These are phyloP conservation scores for Himalopsyche japonica DNA, from an alignment of 2,888 invertebrate genomes.

Conservation along the genomic window DNA sequence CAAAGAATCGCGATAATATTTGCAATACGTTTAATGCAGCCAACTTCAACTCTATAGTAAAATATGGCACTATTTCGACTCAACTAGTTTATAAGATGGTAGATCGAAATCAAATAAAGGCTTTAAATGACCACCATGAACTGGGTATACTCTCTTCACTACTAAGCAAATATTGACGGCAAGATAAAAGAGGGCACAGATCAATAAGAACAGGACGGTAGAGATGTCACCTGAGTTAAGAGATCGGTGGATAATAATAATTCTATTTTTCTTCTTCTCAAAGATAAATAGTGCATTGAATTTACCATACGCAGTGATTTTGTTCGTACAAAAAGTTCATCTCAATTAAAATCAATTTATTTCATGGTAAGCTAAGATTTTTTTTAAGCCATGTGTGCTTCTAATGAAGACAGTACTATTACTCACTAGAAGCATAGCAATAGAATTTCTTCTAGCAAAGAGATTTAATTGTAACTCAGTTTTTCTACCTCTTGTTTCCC, in stretches of 20 bases:
- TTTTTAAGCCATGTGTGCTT: too few species aligned
- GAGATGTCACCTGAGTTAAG: not conserved
- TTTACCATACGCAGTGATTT: not conserved
- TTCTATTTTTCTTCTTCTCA: not conserved
- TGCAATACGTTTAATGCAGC: too few species aligned
- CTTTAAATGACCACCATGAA: not conserved
- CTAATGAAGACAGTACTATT: too few species aligned
- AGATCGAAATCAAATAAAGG: not conserved
- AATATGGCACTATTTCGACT: not conserved
- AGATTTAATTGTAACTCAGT: too few species aligned
- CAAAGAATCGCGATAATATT: too few species aligned
- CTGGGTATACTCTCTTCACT: not conserved
- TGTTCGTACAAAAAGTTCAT: not conserved
- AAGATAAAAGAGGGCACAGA: not conserved
- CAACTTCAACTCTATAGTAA: not conserved
- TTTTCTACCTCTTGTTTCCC: too few species aligned
- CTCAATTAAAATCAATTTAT: too few species aligned
- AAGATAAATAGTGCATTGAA: not conserved
- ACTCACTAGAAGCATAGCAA: too few species aligned
- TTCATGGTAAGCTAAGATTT: too few species aligned
- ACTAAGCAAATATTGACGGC: not conserved
- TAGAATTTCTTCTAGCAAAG: too few species aligned
- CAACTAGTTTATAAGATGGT: not conserved
- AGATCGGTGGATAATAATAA: not conserved
- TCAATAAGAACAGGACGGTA: not conserved